Evolutionary conservation across 2,888 invertebrate species (phyloP), one percentile per base, ranked within the genome.

Genomic region (Pocota personata): DNA sequence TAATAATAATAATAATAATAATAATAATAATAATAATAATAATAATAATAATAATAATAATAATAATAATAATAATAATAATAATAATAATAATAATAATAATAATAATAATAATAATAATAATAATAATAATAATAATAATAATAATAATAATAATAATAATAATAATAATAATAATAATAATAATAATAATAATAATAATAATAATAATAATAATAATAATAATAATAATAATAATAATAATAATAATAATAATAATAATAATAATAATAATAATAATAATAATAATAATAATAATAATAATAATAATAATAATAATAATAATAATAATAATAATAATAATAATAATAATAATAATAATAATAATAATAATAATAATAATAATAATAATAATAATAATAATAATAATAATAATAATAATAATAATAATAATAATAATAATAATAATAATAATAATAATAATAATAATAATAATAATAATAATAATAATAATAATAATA

Each of bases 191-290:
- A 19, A 48, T 64, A 19, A 64, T 16, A 19, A 48, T 64, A 2
- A 64, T 64, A 19, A 46, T 64, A 19, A 32, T 64, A 19, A 64
- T 46, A 19, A 64, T 46, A n/a, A 48, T 64, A 16, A 46, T 57
- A 8, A 64, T 46, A 19, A 48, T 64, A 19, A 64, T 64, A n/a
- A 64, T 64, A 19, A 48, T 64, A 19, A 46, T 57, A 8, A 64
- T 46, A 19, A 48, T 64, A n/a, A 46, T 64, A n/a, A 46, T 64
- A 19, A 30, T 64, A 19, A 27, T 64, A 19, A 64, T 48, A 14
- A 32, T 48, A 19, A 64, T 64, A 19, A 64, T 48, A 5, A 32
- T 57, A 16, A 46, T 64, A 10, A 46, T 30, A 7, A 46, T 46
- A 16, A 27, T 43, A n/a, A 43, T 62, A 1, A 30, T 62, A 2